A percentile compares a stretch with the other conserved stretches of the same genome.
Evolutionary conservation across 2,113 vertebrate species (phyloP).

Genomic region (Phalacrocorax carbo): DNA sequence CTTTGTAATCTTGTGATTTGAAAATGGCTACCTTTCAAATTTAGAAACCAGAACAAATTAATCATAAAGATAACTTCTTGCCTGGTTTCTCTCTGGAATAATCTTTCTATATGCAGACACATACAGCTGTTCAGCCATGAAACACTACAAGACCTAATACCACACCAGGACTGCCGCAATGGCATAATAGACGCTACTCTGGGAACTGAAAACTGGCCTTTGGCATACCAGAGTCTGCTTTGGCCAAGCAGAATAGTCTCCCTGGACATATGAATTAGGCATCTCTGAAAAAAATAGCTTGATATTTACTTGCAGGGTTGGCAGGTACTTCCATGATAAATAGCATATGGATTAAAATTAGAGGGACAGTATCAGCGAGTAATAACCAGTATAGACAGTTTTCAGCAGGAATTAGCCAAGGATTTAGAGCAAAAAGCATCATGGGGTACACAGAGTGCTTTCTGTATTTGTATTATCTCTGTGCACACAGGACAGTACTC

Average conservation of each 20-base stretch:
- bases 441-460: background rate
- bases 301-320: background rate
- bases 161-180: background rate
- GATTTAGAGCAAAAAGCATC: slow-evolving; percentile 2
- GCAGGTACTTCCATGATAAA: background rate
- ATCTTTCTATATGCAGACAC: background rate
- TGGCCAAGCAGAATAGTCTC: background rate
- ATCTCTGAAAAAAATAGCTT: background rate
- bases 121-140: background rate
- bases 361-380: background rate
- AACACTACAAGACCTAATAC: background rate
- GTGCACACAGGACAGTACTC: background rate
- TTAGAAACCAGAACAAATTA: background rate
- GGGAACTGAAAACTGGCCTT: background rate
- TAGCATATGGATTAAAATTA: background rate
- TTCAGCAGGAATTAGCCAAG: slow-evolving; percentile 10
- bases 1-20: background rate
- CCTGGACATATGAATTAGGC: background rate
- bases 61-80: background rate
- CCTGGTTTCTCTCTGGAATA: background rate
- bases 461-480: slow-evolving; percentile 34
- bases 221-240: background rate
- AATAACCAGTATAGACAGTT: background rate
- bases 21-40: background rate
- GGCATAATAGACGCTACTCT: background rate